These are phyloP conservation scores for Lepus europaeus DNA, from an alignment of 2,113 vertebrate species.

Conservation along the genomic window DNA sequence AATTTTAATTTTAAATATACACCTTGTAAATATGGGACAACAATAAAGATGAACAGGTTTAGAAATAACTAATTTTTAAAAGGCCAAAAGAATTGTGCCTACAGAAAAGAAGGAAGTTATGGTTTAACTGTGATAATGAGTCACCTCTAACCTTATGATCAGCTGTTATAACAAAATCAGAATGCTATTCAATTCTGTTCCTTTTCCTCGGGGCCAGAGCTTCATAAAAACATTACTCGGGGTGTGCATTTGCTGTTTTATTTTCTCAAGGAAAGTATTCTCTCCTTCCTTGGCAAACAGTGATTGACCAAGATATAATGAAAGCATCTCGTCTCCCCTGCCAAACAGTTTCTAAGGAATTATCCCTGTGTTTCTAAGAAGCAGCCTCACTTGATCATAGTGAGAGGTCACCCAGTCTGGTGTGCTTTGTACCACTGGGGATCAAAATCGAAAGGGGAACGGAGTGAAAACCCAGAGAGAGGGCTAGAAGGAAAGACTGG, in stretches of 20 bases:
- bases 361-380: neutral
- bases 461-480: neutral
- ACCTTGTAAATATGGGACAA: neutral
- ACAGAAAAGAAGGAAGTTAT: neutral
- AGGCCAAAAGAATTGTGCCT: neutral
- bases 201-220: neutral
- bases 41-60: neutral
- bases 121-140: neutral
- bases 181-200: neutral
- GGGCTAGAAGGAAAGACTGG: neutral
- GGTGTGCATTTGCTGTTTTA: neutral
- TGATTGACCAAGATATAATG: neutral
- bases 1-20: too few relatives aligned
- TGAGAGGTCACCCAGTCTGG: neutral
- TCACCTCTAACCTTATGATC: neutral
- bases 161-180: neutral
- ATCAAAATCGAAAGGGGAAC: neutral
- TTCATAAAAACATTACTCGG: neutral
- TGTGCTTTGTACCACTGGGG: neutral
- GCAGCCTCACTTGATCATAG: neutral
- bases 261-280: neutral
- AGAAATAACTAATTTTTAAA: conserved; percentile 14
- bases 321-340: neutral
- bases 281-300: neutral
- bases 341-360: conserved; percentile 40